phyloP scores from a whole-genome alignment of 2,888 invertebrate genomes.

The Tribolium freemani region DNA sequence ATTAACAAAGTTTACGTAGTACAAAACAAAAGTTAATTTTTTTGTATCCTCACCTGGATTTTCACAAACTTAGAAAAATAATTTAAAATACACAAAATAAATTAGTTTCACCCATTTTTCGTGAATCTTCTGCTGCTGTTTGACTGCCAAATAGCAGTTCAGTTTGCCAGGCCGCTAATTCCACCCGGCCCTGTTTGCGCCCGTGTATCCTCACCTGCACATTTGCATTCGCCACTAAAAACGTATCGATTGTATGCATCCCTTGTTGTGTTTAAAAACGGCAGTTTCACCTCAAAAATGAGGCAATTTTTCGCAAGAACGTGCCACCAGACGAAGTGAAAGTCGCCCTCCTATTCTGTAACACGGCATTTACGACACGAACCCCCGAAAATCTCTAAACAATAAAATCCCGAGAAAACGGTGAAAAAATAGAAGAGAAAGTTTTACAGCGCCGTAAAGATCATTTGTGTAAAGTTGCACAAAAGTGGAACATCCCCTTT shows the following conservation, averaged over 20 bases:
- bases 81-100: too few species aligned
- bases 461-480: constrained; percentile 25
- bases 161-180: neutral
- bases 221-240: neutral
- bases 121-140: too few species aligned
- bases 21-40: too few species aligned
- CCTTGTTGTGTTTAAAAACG: neutral
- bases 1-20: too few species aligned
- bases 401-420: constrained; percentile 43
- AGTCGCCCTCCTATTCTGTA: constrained; percentile 21
- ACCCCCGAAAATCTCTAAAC: constrained; percentile 35
- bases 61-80: too few species aligned
- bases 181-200: neutral
- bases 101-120: too few species aligned
- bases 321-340: constrained; percentile 19
- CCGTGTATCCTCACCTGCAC: neutral
- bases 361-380: constrained; percentile 22
- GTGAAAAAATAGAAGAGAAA: constrained; percentile 53
- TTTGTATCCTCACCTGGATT: too few species aligned
- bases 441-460: constrained; percentile 44
- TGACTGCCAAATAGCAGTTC: neutral
- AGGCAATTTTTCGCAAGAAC: neutral
- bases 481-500: neutral
- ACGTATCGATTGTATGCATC: neutral
- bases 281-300: neutral